These are phyloP conservation scores for Thera britannica DNA, from an alignment of 2,888 invertebrate species.

Conservation along the genomic window DNA sequence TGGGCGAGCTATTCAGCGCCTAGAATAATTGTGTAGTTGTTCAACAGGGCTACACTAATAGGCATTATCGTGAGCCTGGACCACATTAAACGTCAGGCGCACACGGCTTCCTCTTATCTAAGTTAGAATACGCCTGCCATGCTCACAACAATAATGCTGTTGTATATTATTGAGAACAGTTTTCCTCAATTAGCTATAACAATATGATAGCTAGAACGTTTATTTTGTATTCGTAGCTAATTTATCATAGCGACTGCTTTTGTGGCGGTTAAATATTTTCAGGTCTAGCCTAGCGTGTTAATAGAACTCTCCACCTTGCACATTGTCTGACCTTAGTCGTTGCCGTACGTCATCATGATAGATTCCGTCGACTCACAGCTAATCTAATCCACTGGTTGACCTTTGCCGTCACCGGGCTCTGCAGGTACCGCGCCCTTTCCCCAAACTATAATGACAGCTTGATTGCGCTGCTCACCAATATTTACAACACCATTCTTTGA, in stretches of 20 bases:
- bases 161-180: neutral
- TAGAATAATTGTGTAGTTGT: slow-evolving; percentile 17
- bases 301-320: slow-evolving; percentile 10
- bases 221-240: neutral
- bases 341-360: neutral
- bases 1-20: slow-evolving; percentile 11
- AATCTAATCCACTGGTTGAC: slow-evolving; percentile 35
- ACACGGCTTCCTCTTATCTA: slow-evolving; percentile 1
- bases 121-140: neutral
- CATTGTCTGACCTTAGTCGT: slow-evolving; percentile 7
- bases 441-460: slow-evolving; percentile 44
- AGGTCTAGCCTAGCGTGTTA: neutral
- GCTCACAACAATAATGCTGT: neutral
- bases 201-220: neutral
- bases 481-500: slow-evolving; percentile 49
- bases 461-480: slow-evolving; percentile 47
- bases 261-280: too few relatives aligned
- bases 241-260: too few relatives aligned
- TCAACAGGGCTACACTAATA: slow-evolving; percentile 23
- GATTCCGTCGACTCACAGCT: slow-evolving; percentile 37
- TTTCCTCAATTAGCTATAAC: slow-evolving; percentile 5
- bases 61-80: slow-evolving; percentile 11
- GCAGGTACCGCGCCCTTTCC: slow-evolving; percentile 37
- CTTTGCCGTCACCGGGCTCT: slow-evolving; percentile 33
- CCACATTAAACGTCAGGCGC: slow-evolving; percentile 16